phyloP scores from a whole-genome alignment of 2,113 vertebrate species.

The Sinosuthora webbiana region DNA sequence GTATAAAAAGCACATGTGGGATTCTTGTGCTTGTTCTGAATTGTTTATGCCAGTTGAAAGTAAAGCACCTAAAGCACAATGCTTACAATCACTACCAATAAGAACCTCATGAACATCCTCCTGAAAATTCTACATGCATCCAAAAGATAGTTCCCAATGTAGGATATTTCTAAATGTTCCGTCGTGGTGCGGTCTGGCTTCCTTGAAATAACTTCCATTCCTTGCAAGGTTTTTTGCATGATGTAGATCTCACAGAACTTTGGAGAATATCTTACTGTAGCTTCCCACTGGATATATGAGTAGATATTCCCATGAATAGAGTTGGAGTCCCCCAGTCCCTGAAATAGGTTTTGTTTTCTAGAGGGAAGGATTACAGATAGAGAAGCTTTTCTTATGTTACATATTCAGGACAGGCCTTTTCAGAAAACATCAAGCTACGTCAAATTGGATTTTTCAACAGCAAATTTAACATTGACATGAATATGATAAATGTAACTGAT shows the following conservation, averaged over 20 bases:
- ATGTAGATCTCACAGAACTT: neutral
- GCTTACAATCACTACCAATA: neutral
- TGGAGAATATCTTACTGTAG: neutral
- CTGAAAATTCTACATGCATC: neutral
- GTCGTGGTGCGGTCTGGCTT: neutral
- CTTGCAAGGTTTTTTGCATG: neutral
- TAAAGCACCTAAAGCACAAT: neutral
- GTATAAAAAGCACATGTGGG: neutral
- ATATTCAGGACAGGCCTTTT: neutral
- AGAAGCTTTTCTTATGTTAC: neutral
- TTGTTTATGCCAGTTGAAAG: neutral
- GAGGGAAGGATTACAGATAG: neutral
- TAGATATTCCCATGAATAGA: neutral
- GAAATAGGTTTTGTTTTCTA: neutral
- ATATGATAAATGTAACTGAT: neutral
- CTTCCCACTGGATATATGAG: neutral
- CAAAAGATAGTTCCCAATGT: neutral
- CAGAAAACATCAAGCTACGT: neutral
- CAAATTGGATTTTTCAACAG: slow-evolving; percentile 5
- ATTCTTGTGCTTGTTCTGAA: neutral
- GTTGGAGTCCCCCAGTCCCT: neutral
- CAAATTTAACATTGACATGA: slow-evolving; percentile 5
- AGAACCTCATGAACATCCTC: neutral
- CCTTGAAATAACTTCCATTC: neutral
- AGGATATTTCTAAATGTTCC: neutral